Evolutionary conservation across 2,113 vertebrate species (phyloP).

Genomic region (Montifringilla adamsi): DNA sequence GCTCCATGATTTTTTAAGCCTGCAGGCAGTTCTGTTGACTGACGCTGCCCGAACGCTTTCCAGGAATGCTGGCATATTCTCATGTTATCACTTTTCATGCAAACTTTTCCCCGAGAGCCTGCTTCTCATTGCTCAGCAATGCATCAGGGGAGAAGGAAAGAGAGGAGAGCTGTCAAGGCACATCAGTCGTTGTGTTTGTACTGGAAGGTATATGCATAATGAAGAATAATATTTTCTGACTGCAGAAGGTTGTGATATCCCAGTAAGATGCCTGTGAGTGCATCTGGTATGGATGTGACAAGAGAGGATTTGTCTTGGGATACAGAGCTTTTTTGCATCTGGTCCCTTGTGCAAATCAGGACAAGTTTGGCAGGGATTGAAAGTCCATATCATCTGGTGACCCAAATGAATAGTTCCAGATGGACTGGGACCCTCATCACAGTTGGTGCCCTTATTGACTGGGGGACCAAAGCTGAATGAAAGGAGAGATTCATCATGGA

Average conservation of each 20-base stretch:
- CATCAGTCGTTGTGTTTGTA: slow-evolving; percentile 35
- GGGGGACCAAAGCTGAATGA: background rate
- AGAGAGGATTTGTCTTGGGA: slow-evolving; percentile 42
- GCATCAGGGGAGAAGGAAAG: slow-evolving; percentile 15
- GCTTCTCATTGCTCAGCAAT: background rate
- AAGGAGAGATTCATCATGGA: background rate
- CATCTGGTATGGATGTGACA: slow-evolving; percentile 10
- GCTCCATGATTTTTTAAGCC: background rate
- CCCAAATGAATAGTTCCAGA: slow-evolving; percentile 59
- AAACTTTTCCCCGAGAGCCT: background rate
- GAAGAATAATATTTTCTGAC: slow-evolving; percentile 48
- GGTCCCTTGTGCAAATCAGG: slow-evolving; percentile 27
- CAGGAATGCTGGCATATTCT: slow-evolving; percentile 56
- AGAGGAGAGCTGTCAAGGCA: slow-evolving; percentile 48
- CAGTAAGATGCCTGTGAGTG: background rate
- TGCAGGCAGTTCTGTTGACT: slow-evolving; percentile 49
- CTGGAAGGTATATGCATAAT: slow-evolving; percentile 41
- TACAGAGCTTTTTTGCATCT: slow-evolving; percentile 30
- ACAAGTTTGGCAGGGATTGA: slow-evolving; percentile 53
- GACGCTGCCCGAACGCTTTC: background rate
- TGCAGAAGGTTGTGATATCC: slow-evolving; percentile 23
- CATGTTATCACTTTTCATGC: slow-evolving; percentile 49
- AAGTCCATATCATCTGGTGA: slow-evolving; percentile 55
- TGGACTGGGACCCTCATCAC: slow-evolving; percentile 53
- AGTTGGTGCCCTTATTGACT: slow-evolving; percentile 43